Evolutionary conservation across 2,888 invertebrate genomes (phyloP), one percentile per base, ranked within the genome.

Genomic region (Drosophila prostipennis): DNA sequence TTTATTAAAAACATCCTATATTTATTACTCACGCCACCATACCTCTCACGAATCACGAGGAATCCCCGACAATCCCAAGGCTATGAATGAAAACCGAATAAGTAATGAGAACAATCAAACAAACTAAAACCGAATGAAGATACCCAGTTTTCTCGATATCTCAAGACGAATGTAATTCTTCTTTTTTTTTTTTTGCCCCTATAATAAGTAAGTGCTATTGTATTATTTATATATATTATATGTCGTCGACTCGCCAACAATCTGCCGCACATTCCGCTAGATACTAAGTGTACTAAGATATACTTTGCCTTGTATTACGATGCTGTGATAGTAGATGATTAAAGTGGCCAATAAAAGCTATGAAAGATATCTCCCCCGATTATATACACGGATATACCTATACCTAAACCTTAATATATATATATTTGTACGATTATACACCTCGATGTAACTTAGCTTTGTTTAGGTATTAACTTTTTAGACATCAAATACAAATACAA

Each of bases 281-380:
- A 54, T 11, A 42, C 36, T 71, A 84, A 61, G 74, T 61, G 46
- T 51, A 52, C 53, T 46, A 59, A 60, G 46, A 52, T 16, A 46
- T 40, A 52, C 60, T 72, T 74, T 71, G 77, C 87, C 77, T 69
- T 84, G 81, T 87, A 87, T 80, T 87, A 87, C 69, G 67, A 70
- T 71, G 65, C 81, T 81, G 81, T 81, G 81, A 81, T 81, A 81
- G 69, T 81, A 81, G 81, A 67, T 76, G 40, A 65, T 78, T 80
- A 67, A 58, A 39, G 39, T 16, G 53, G 29, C 58, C 63, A 5
- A 26, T 26, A 52, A 51, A 40, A 34, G 19, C 39, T 55, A 72
- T 67, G 26, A 26, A 29, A 29, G 29, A 48, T 48, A 55, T 58
- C 56, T 58, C 57, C 55, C 46, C 39, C 19, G 57, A 19, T 19